Evolutionary conservation across 2,113 vertebrate genomes (phyloP).

Genomic region (Varanus salvator): DNA sequence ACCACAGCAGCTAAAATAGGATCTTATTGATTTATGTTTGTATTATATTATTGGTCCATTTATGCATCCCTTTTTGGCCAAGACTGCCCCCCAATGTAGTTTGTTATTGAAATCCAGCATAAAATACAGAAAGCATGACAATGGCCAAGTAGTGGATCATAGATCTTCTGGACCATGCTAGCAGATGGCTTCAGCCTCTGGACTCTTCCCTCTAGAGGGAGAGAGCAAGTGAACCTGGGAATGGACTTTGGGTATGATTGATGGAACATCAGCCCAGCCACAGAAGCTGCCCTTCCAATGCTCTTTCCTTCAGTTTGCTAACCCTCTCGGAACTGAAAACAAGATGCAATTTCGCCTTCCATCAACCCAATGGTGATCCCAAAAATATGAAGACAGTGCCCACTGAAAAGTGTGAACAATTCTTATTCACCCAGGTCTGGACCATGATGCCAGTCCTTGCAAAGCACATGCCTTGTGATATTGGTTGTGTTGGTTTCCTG

Average conservation of each 20-base stretch:
- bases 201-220: too few species aligned
- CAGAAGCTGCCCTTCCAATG: neutral
- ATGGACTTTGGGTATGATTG: neutral
- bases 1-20: neutral
- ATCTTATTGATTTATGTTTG: neutral
- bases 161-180: neutral
- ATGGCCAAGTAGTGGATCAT: neutral
- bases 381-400: neutral
- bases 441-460: neutral
- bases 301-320: neutral
- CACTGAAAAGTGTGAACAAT: neutral
- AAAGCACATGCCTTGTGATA: neutral
- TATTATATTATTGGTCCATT: neutral
- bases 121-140: neutral
- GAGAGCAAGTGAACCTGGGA: too few species aligned
- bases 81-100: too few species aligned
- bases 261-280: neutral
- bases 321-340: neutral
- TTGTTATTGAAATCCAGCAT: neutral
- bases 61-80: accelerated
- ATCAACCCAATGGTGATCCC: neutral
- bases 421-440: neutral
- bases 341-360: neutral
- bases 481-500: neutral
- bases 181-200: neutral